phyloP scores from a whole-genome alignment of 2,888 invertebrate species.

The Xestoiulus laeticollis region DNA sequence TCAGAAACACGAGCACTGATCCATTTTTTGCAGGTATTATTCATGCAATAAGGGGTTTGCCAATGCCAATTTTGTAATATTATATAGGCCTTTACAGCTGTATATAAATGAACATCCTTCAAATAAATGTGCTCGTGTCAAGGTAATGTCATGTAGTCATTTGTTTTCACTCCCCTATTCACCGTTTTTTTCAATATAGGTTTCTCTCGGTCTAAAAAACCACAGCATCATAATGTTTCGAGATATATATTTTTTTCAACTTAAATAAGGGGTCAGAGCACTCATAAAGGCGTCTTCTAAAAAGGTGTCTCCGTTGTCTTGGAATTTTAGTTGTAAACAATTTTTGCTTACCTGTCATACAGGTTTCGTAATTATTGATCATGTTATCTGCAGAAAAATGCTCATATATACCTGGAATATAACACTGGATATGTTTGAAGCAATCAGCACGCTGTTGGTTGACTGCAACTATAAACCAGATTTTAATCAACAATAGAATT shows the following conservation, averaged over 20 bases:
- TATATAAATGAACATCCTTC: not conserved
- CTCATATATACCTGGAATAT: not conserved
- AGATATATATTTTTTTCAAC: slow-evolving; percentile 1
- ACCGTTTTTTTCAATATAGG: slow-evolving; percentile 29
- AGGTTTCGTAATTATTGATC: slow-evolving; percentile 41
- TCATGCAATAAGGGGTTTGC: not conserved
- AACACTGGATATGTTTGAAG: not conserved
- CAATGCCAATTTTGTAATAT: not conserved
- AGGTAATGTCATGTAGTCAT: slow-evolving; percentile 35
- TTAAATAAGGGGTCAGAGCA: slow-evolving; percentile 14
- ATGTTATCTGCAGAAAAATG: not conserved
- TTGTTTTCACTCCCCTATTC: not conserved
- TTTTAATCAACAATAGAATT: not conserved
- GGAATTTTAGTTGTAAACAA: slow-evolving; percentile 36
- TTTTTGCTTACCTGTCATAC: slow-evolving; percentile 30
- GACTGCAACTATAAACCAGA: not conserved
- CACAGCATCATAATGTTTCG: slow-evolving; percentile 39
- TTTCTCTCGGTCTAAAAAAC: not conserved
- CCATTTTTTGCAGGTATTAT: not conserved
- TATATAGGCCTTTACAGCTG: not conserved
- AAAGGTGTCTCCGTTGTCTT: slow-evolving; percentile 16
- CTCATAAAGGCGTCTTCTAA: slow-evolving; percentile 26
- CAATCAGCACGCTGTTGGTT: not conserved
- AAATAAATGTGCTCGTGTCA: not conserved
- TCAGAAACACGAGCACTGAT: not conserved